Percentiles rank a stretch among this genome's conserved stretches.
Evolutionary conservation across 2,113 vertebrate genomes (phyloP).

Genomic region (Menidia beryllina): DNA sequence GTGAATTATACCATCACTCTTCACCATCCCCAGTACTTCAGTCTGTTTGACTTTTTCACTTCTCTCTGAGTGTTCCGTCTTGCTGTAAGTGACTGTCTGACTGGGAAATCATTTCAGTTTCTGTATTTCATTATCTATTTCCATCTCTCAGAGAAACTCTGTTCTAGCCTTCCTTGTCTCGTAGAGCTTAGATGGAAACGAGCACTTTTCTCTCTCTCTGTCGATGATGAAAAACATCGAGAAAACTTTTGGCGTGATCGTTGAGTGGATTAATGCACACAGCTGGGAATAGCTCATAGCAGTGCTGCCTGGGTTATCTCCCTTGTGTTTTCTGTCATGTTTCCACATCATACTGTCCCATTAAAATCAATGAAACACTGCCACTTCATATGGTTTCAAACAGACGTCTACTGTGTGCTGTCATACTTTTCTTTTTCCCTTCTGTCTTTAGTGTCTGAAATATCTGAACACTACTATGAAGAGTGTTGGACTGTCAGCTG

Average conservation of each 20-base stretch:
- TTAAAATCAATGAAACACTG: slow-evolving; percentile 72
- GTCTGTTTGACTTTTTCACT: slow-evolving; percentile 68
- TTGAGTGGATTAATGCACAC: slow-evolving; percentile 72
- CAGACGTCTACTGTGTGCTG: slow-evolving; percentile 41
- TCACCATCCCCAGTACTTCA: slow-evolving; percentile 62
- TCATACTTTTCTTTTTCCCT: slow-evolving; percentile 43
- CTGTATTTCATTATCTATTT: slow-evolving; percentile 77
- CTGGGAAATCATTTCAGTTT: slow-evolving; percentile 72
- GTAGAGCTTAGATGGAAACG: slow-evolving; percentile 61
- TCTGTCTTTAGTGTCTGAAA: slow-evolving; percentile 43
- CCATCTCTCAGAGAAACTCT: slow-evolving; percentile 64
- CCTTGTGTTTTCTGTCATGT: slow-evolving; percentile 76
- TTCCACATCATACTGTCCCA: slow-evolving; percentile 76
- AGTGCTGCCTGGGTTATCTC: slow-evolving; percentile 69
- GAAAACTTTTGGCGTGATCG: slow-evolving; percentile 71
- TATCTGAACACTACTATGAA: slow-evolving; percentile 18
- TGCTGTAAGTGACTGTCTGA: slow-evolving; percentile 71
- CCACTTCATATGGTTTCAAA: slow-evolving; percentile 62
- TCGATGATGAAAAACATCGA: slow-evolving; percentile 68
- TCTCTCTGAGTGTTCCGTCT: slow-evolving; percentile 51
- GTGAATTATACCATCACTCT: slow-evolving; percentile 66
- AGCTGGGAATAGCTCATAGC: slow-evolving; percentile 73
- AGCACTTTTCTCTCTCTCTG: slow-evolving; percentile 25
- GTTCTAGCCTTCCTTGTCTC: slow-evolving; percentile 48
- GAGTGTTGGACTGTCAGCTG: slow-evolving; percentile 30